Percentiles rank a stretch among this genome's conserved stretches.
phyloP scores from a whole-genome alignment of 2,888 invertebrate genomes.

The Oxycera nigricornis region DNA sequence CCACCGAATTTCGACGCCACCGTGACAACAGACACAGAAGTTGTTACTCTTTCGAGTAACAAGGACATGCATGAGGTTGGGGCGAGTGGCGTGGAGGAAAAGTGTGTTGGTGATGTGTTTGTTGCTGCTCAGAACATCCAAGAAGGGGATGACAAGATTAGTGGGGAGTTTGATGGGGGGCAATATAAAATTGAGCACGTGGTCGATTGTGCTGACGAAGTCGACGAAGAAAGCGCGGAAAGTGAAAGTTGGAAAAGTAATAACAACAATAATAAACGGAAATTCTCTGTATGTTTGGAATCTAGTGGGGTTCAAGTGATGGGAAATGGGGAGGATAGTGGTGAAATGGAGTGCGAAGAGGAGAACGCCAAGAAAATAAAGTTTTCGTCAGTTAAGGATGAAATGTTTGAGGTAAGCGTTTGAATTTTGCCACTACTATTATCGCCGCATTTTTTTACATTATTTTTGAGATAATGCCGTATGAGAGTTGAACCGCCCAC shows the following conservation, averaged over 20 bases:
- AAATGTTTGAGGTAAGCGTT: slow-evolving; percentile 51
- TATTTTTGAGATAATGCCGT: no score
- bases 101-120: neutral
- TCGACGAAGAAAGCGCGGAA: slow-evolving; percentile 17
- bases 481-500: no score
- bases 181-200: slow-evolving; percentile 19
- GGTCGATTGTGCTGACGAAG: slow-evolving; percentile 15
- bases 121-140: neutral
- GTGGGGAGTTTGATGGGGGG: neutral
- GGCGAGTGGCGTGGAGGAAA: neutral
- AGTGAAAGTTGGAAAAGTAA: slow-evolving; percentile 40
- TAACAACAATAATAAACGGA: slow-evolving; percentile 36
- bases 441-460: no score
- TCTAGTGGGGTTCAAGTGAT: neutral
- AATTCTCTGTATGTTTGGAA: slow-evolving; percentile 23
- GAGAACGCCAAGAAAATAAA: slow-evolving; percentile 44
- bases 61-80: neutral
- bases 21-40: slow-evolving; percentile 6
- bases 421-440: no score
- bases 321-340: neutral
- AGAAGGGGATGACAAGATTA: neutral
- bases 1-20: slow-evolving; percentile 13
- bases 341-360: neutral
- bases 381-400: slow-evolving; percentile 48
- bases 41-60: neutral